Evolutionary conservation across 2,888 invertebrate genomes (phyloP).

Genomic region (Phyto melanocephala): DNA sequence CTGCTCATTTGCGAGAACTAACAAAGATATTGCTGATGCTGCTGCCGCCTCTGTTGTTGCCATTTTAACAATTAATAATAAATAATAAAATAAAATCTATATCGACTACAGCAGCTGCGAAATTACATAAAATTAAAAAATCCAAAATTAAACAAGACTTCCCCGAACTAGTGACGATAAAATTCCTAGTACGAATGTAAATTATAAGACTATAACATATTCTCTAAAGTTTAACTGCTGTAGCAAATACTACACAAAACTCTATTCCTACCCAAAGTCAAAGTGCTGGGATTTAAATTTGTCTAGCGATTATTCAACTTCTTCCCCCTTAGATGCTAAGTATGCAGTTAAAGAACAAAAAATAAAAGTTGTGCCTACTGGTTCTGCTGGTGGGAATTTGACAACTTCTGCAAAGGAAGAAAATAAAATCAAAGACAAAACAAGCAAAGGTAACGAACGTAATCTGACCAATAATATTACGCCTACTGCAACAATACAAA

Average conservation of each 20-base stretch:
- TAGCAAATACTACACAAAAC: conserved; percentile 40
- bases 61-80: conserved; percentile 51
- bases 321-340: conserved; percentile 12
- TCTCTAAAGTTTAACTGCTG: conserved; percentile 71
- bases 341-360: conserved; percentile 48
- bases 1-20: conserved; percentile 81
- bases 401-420: conserved; percentile 37
- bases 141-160: conserved; percentile 70
- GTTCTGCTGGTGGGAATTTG: neutral
- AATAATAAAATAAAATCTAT: too few species aligned
- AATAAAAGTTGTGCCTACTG: conserved; percentile 19
- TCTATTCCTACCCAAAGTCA: conserved; percentile 9
- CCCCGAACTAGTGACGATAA: conserved; percentile 67
- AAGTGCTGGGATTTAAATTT: neutral
- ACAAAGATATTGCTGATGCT: conserved; percentile 69
- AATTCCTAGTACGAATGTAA: conserved; percentile 15
- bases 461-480: conserved; percentile 48
- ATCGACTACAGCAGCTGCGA: conserved; percentile 50
- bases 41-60: conserved; percentile 58
- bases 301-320: conserved; percentile 12
- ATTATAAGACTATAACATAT: conserved; percentile 65
- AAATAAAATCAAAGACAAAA: conserved; percentile 63
- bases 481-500: neutral
- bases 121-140: conserved; percentile 65
- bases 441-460: conserved; percentile 60